phyloP scores from a whole-genome alignment of 2,888 invertebrate genomes.

The Amblyjoppa fuscipennis region DNA sequence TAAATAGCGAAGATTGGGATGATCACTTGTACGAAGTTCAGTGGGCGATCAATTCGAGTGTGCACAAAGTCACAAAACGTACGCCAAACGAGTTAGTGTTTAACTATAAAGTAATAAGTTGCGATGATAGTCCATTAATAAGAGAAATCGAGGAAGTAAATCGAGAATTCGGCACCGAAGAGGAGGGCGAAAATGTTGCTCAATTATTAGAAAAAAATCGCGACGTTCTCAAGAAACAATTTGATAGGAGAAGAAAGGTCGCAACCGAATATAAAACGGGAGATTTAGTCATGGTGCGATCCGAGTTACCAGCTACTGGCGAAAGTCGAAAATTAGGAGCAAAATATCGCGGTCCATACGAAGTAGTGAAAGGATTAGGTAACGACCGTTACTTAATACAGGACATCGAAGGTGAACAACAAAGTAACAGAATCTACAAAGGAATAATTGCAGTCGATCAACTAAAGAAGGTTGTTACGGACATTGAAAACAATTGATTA shows the following conservation, averaged over 20 bases:
- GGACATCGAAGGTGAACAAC: conserved; percentile 65
- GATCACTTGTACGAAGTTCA: conserved; percentile 51
- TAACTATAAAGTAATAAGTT: conserved; percentile 31
- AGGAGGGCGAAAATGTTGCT: conserved; percentile 36
- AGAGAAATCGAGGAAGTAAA: conserved; percentile 34
- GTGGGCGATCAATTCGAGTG: conserved; percentile 55
- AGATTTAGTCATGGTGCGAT: conserved; percentile 53
- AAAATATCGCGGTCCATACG: conserved; percentile 62
- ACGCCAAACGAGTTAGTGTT: conserved; percentile 12
- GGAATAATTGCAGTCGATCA: conserved; percentile 50
- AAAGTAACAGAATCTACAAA: conserved; percentile 59
- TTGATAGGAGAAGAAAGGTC: conserved; percentile 36
- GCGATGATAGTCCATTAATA: conserved; percentile 25
- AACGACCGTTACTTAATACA: conserved; percentile 60
- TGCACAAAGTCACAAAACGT: conserved; percentile 66
- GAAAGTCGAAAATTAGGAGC: conserved; percentile 52
- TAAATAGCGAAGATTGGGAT: conserved; percentile 69
- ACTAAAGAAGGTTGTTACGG: conserved; percentile 42
- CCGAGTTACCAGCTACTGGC: conserved; percentile 51
- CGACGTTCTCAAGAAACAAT: conserved; percentile 28
- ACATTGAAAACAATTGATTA: background rate
- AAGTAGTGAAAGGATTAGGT: conserved; percentile 54
- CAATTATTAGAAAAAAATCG: conserved; percentile 25
- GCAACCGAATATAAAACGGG: conserved; percentile 30
- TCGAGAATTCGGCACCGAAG: conserved; percentile 59